Percentiles rank a stretch among this genome's conserved stretches.
phyloP scores from a whole-genome alignment of 1,140 invertebrate genomes.

The Anthonomus grandis region DNA sequence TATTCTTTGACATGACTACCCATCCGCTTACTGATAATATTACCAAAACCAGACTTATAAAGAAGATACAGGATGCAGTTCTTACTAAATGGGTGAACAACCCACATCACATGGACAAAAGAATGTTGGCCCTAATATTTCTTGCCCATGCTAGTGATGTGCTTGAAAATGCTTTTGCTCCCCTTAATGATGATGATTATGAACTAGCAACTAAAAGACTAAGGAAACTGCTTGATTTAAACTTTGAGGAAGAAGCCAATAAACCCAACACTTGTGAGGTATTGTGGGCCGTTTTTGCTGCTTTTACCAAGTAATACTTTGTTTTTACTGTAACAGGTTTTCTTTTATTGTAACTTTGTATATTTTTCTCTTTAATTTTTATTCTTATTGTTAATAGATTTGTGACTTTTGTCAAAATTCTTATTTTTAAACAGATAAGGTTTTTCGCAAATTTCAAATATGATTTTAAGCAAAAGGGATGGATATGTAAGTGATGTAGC shows the following conservation, averaged over 20 bases:
- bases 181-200: conserved; percentile 97
- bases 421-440: too few relatives aligned
- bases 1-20: conserved; percentile 99
- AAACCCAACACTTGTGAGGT: conserved; percentile 87
- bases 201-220: conserved; percentile 97
- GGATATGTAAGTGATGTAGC: too few relatives aligned
- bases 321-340: conserved; percentile 3
- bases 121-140: conserved; percentile 88
- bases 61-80: conserved; percentile 98
- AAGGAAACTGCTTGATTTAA: conserved; percentile 90
- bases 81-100: conserved; percentile 96
- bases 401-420: too few relatives aligned
- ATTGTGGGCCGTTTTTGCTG: conserved; percentile 97
- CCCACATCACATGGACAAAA: conserved; percentile 94
- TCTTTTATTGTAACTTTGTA: conserved; percentile 12
- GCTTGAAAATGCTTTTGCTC: conserved; percentile 99
- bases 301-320: conserved; percentile 93
- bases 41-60: conserved; percentile 95
- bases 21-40: conserved; percentile 96
- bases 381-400: too few relatives aligned
- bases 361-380: conserved; percentile 9
- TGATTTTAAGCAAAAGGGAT: too few relatives aligned
- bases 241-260: conserved; percentile 91
- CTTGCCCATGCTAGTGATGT: conserved; percentile 98
- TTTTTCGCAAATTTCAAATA: too few relatives aligned